These are phyloP conservation scores for Leucophora obtusa DNA, from an alignment of 2,888 invertebrate genomes.

Conservation along the genomic window DNA sequence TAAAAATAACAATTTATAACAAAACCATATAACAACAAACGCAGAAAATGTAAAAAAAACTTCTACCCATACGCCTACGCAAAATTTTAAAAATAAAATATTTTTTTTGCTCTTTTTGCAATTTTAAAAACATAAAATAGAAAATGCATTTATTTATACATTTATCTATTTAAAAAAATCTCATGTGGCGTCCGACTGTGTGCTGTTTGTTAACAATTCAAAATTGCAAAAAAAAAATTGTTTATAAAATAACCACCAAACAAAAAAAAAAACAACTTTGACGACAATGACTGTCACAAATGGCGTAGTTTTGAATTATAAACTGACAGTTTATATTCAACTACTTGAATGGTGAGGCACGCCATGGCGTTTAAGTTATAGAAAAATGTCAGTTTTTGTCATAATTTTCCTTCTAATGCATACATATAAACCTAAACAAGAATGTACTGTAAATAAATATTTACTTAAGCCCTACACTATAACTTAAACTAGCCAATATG, in stretches of 20 bases:
- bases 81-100: conserved; percentile 55
- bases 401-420: conserved; percentile 29
- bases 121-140: conserved; percentile 35
- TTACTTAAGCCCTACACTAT: neutral
- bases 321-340: conserved; percentile 64
- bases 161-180: conserved; percentile 58
- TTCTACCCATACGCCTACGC: conserved; percentile 60
- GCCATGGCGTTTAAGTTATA: conserved; percentile 43
- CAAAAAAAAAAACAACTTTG: conserved; percentile 43
- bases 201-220: conserved; percentile 48
- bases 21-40: conserved; percentile 33
- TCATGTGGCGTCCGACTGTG: conserved; percentile 58
- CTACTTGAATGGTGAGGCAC: conserved; percentile 46
- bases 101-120: conserved; percentile 7
- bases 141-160: conserved; percentile 57
- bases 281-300: conserved; percentile 64
- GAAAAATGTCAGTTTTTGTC: conserved; percentile 49
- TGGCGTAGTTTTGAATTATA: conserved; percentile 66
- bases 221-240: conserved; percentile 29
- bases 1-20: conserved; percentile 34
- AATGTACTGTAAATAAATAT: neutral
- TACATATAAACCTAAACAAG: neutral
- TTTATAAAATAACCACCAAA: conserved; percentile 32
- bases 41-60: conserved; percentile 40
- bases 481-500: neutral